A percentile compares a stretch with the other conserved stretches of the same genome.
phyloP scores from a whole-genome alignment of 2,888 invertebrate genomes.

The Drosophila prostipennis region DNA sequence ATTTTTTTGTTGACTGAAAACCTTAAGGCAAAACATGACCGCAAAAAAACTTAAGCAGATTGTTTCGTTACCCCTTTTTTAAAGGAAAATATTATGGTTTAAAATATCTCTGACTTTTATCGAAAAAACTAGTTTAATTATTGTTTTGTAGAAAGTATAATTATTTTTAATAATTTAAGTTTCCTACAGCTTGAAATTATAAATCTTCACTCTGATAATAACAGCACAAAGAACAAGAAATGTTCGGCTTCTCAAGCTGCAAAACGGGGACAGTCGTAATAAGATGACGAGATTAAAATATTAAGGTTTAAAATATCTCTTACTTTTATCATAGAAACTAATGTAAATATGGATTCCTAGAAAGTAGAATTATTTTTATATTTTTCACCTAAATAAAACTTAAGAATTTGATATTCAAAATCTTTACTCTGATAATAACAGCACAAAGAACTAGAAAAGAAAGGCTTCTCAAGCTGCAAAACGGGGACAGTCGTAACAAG shows the following conservation, averaged over 20 bases:
- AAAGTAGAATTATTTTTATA: too few species aligned
- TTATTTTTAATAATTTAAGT: too few species aligned
- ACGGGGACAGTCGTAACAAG: not conserved
- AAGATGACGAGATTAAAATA: slow-evolving; percentile 12
- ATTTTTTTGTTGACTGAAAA: not conserved
- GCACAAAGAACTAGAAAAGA: not conserved
- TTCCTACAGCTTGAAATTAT: too few species aligned
- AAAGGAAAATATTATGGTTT: not conserved
- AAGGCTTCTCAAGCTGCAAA: not conserved
- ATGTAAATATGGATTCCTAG: not conserved
- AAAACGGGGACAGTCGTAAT: not conserved
- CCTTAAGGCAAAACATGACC: slow-evolving; percentile 8
- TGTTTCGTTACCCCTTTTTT: not conserved
- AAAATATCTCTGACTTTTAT: not conserved
- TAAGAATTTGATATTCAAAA: too few species aligned
- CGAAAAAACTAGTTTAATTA: not conserved
- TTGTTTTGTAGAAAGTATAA: not conserved
- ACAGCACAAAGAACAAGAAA: not conserved
- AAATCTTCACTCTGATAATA: not conserved
- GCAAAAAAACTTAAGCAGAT: slow-evolving; percentile 4
- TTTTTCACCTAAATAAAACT: too few species aligned
- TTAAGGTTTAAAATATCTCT: not conserved
- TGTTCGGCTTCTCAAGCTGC: not conserved
- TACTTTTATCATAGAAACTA: not conserved
- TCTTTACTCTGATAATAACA: not conserved